phyloP scores from a whole-genome alignment of 2,797 vertebrate species.

The Rhinoraja longicauda region DNA sequence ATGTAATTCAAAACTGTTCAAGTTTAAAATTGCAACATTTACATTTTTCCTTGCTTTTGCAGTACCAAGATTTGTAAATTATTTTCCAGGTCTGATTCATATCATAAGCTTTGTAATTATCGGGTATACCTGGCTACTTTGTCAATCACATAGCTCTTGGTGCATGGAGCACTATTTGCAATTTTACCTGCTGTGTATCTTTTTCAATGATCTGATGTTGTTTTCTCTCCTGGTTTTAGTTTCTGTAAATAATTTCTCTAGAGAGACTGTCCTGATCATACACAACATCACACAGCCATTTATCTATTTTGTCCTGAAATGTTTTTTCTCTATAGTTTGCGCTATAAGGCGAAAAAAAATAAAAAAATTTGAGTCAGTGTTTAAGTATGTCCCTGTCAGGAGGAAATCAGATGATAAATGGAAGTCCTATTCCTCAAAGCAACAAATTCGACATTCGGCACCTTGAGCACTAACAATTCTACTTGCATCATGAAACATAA shows the following conservation, averaged over 20 bases:
- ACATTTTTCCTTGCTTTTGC: not conserved
- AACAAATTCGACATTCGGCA: not conserved
- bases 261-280: not conserved
- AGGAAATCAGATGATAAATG: not conserved
- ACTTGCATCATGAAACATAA: not conserved
- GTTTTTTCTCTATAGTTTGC: not conserved
- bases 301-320: conserved; percentile 8
- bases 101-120: conserved; percentile 3
- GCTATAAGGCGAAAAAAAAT: not conserved
- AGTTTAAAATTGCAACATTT: conserved; percentile 10
- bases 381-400: not conserved
- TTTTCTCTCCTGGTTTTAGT: not conserved
- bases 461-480: not conserved
- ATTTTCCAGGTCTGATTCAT: conserved; percentile 21
- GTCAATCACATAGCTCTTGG: not conserved
- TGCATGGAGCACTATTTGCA: not conserved
- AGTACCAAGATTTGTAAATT: not conserved
- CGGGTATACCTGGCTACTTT: not conserved
- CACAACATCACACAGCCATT: not conserved
- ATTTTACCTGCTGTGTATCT: not conserved
- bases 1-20: conserved; percentile 13
- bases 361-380: not conserved
- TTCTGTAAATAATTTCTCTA: not conserved
- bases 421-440: not conserved
- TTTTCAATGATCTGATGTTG: not conserved